A percentile compares a stretch with the other conserved stretches of the same genome.
phyloP scores from a whole-genome alignment of 37 sponge, comb jelly and placozoan species.

The Ianthella basta region DNA sequence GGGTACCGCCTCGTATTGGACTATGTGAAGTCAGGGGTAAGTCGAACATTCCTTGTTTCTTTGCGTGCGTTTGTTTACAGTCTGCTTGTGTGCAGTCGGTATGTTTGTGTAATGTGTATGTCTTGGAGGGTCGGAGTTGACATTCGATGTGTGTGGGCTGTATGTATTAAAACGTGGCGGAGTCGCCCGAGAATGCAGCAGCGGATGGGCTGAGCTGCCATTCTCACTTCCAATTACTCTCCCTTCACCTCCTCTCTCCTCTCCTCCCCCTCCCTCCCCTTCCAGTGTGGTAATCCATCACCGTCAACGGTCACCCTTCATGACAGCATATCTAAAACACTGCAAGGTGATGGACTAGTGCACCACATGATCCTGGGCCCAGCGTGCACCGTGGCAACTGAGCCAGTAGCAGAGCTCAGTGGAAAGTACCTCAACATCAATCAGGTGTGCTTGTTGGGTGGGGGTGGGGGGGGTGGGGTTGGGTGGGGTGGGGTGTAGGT shows the following conservation, averaged over 20 bases:
- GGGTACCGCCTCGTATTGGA: not conserved
- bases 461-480: too few species aligned
- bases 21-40: not conserved
- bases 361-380: conserved; percentile 28
- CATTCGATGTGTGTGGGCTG: not conserved
- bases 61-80: too few species aligned
- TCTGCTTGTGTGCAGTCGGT: too few species aligned
- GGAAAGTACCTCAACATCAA: conserved; percentile 7
- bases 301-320: not conserved
- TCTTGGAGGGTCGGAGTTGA: too few species aligned
- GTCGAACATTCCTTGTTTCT: not conserved
- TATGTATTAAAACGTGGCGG: too few species aligned
- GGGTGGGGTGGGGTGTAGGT: too few species aligned
- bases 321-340: not conserved
- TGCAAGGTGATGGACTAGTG: not conserved
- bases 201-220: not conserved
- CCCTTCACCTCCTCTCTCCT: too few species aligned
- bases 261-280: not conserved
- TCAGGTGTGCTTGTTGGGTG: too few species aligned
- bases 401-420: not conserved
- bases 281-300: not conserved
- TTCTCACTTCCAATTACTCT: too few species aligned
- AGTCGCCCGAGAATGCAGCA: not conserved
- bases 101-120: too few species aligned
- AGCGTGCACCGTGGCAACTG: conserved; percentile 14